Percentiles rank a stretch among this genome's conserved stretches.
phyloP scores from a whole-genome alignment of 2,888 invertebrate genomes.

The Xanthostigma xanthostigma region DNA sequence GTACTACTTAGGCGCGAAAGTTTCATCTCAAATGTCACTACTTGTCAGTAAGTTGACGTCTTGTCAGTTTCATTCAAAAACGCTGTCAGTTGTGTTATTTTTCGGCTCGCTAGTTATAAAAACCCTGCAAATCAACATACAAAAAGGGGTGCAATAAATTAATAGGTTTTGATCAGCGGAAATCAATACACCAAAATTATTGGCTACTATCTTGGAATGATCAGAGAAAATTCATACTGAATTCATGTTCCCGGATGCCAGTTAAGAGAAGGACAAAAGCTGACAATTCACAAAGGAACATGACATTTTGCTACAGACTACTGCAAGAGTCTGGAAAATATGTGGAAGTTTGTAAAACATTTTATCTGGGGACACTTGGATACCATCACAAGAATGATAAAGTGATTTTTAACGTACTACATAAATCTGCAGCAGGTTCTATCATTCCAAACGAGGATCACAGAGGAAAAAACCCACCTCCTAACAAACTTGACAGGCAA shows the following conservation, averaged over 20 bases:
- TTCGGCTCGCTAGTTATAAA: too few relatives aligned
- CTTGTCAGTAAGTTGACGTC: too few relatives aligned
- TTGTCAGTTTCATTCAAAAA: too few relatives aligned
- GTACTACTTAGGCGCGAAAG: too few relatives aligned
- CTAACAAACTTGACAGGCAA: constrained; percentile 6
- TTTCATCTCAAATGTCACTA: too few relatives aligned
- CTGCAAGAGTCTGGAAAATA: constrained; percentile 6
- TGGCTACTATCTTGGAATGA: constrained; percentile 5
- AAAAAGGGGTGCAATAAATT: constrained; percentile 6
- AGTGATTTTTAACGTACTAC: constrained; percentile 7
- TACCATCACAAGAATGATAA: constrained; percentile 6
- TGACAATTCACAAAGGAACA: constrained; percentile 6
- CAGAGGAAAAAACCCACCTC: constrained; percentile 6
- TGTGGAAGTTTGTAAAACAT: constrained; percentile 6
- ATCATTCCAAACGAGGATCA: constrained; percentile 6
- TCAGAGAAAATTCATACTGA: constrained; percentile 7
- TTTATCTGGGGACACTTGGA: constrained; percentile 5
- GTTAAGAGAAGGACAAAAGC: constrained; percentile 5
- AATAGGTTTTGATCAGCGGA: constrained; percentile 4
- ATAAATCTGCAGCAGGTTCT: constrained; percentile 6
- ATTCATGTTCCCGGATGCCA: constrained; percentile 7
- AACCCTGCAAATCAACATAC: constrained; percentile 1
- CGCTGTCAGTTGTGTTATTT: too few relatives aligned
- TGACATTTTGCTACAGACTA: constrained; percentile 7
- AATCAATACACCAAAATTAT: constrained; percentile 5